These are phyloP conservation scores for Lepidocolaptes lacrymiger DNA, from an alignment of 2,797 vertebrate species.

Conservation along the genomic window DNA sequence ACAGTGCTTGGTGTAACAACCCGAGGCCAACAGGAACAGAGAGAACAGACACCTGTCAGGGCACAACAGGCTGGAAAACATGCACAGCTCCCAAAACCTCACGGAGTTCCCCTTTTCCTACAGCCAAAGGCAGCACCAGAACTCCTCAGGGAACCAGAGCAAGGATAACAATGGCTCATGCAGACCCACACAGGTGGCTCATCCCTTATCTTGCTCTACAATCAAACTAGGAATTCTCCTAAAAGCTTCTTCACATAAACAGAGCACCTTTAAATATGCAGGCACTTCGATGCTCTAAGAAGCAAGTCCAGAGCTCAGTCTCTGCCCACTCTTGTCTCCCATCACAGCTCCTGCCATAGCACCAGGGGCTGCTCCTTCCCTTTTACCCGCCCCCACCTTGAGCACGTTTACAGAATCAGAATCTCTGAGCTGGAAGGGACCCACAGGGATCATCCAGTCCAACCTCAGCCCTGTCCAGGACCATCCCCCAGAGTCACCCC, in stretches of 20 bases:
- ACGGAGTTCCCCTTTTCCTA: not conserved
- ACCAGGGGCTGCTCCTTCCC: not conserved
- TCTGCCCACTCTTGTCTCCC: not conserved
- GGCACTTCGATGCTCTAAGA: rapidly evolving
- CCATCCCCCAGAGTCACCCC: not conserved
- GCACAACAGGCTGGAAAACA: not conserved
- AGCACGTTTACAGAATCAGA: not conserved
- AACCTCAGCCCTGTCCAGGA: not conserved
- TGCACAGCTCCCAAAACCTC: rapidly evolving
- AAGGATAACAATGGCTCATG: rapidly evolving
- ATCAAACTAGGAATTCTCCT: too few species aligned
- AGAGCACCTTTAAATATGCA: not conserved
- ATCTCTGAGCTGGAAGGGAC: not conserved
- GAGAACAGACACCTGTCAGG: not conserved
- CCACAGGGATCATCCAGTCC: not conserved
- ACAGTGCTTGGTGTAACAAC: not conserved
- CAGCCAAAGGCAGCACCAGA: not conserved
- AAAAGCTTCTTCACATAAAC: not conserved
- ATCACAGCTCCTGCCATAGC: too few species aligned
- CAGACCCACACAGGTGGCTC: not conserved
- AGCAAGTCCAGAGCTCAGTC: not conserved
- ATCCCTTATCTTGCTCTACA: too few species aligned
- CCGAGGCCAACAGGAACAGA: not conserved
- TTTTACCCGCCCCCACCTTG: too few species aligned
- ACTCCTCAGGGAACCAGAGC: not conserved